Base-by-base conservation (phyloP, 2,797 vertebrate species). In the Coilia nasus region DNA sequence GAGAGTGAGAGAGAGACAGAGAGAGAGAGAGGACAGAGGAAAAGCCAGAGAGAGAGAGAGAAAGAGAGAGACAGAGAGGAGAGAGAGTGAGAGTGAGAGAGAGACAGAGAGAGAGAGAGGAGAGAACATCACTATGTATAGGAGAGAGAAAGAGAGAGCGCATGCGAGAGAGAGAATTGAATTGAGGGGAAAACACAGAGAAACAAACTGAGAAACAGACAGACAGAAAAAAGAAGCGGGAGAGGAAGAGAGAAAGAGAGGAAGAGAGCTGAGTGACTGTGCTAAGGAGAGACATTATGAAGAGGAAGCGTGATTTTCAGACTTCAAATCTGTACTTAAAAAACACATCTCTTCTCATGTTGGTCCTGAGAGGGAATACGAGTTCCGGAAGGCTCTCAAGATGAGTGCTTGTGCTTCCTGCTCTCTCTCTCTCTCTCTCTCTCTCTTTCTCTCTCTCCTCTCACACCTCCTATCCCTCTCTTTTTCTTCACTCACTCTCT, bases 191-290 rank as follows among this genome's bases (percentile, higher is more conserved):
- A 80, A 12, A 67, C 41, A 31, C 83, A 82, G 14, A 9, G 28
- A 60, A 31, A 57, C 60, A 47, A 28, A 47, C 47, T 57, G 35
- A 64, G 28, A 80, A 7, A 67, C 56, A 31, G 44, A 46, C n/a
- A 46, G n/a, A 59, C 23, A 54, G 23, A 82, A 11, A 84, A 28
- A 50, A 41, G 35, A 5, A 41, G 35, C 2, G 35, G 35, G 35
- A 41, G 35, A 41, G 35, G 35, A 41, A 2, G 35, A 41, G 35
- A 5, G 35, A 9, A 88, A 95, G 94, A 93, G 93, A 25, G n/a
- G 25, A 67, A 7, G 28, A 6, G 15, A 35, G 35, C 28, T 35
- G 67, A 75, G 28, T 28, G 23, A 67, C 6, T 67, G 59, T 62
- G 62, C 62, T 67, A 21, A 67, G 31, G 1, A 35, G 12, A 35